Base-by-base conservation (phyloP, 2,113 vertebrate species). In the Rhinogobius similis region DNA sequence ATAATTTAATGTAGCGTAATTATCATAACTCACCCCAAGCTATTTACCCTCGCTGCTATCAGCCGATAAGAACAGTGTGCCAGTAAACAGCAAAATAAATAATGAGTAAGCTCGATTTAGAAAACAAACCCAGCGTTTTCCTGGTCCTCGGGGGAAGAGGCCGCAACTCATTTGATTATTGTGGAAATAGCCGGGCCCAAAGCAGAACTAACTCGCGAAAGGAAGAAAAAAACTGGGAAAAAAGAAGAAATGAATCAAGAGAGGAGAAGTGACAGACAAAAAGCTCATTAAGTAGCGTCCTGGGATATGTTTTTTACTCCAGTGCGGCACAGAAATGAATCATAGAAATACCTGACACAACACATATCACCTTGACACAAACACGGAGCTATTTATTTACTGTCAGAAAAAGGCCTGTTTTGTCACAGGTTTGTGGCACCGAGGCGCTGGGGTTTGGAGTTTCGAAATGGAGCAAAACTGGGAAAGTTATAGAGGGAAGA, bases 301-400 rank as follows among this genome's bases (percentile, higher is more conserved):
- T 68, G 68, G 62, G 1, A 80, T 68, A 53, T 50, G 48, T 65
- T 67, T 53, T 73, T 75, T 61, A 21, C 27, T 72, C 11, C 62
- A 2, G 80, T 68, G 64, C 61, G 67, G 44, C 36, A 18, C 56
- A 23, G 23, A 43, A 41, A 63, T 41, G 21, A 43, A 61, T 41
- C 36, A 41, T 63, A 63, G 39, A 83, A 83, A 69, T 11, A 70
- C 55, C 62, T 62, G 39, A 32, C 46, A 58, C 70, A 82, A 77
- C 64, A 44, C 64, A 67, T 65, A 72, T 76, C 65, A 61, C 65
- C 74, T 61, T 84, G 79, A 82, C 62, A 79, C 63, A 55, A 77
- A 79, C 63, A 79, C 39, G 50, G 85, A 72, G 44, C 77, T 43
- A 84, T 86, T 86, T 88, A 84, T 88, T 88, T 79, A 82, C 65